phyloP scores from a whole-genome alignment of 1,140 invertebrate genomes.

The Pachypeltis micranthus region DNA sequence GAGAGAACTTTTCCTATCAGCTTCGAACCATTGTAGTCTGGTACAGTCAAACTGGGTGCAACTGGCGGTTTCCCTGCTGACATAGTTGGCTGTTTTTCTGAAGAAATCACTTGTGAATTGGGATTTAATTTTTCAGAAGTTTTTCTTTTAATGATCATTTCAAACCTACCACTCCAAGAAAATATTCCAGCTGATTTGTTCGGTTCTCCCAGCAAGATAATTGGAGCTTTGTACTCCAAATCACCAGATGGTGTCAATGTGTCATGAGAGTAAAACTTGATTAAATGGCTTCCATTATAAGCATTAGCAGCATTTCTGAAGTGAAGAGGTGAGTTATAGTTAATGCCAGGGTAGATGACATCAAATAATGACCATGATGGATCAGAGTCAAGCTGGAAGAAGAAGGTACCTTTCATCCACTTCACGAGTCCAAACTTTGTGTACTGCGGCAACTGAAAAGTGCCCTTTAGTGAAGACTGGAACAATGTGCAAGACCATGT shows the following conservation, averaged over 20 bases:
- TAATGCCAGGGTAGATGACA: constrained; percentile 4
- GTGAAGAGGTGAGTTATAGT: constrained; percentile 8
- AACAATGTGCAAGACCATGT: constrained; percentile 20
- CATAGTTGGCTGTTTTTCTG: no score
- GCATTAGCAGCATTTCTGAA: not conserved
- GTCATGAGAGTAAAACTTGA: not conserved
- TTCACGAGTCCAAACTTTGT: constrained; percentile 12
- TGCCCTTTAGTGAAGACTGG: constrained; percentile 14
- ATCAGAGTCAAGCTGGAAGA: constrained; percentile 8
- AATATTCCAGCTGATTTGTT: constrained; percentile 8
- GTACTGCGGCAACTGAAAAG: constrained; percentile 20
- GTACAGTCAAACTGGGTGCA: no score
- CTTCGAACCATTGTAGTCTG: not conserved
- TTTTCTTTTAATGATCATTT: constrained; percentile 11
- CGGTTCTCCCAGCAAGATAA: not conserved
- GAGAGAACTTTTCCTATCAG: constrained; percentile 13
- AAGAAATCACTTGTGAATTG: no score
- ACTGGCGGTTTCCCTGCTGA: no score
- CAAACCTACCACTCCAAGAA: constrained; percentile 6
- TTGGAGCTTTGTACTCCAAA: not conserved
- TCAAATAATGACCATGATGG: not conserved
- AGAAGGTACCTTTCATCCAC: constrained; percentile 21
- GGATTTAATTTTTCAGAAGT: no score
- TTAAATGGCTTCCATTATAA: not conserved
- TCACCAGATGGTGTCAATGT: not conserved